Evolutionary conservation across 2,113 vertebrate genomes (phyloP).

Genomic region (Otocyon megalotis): DNA sequence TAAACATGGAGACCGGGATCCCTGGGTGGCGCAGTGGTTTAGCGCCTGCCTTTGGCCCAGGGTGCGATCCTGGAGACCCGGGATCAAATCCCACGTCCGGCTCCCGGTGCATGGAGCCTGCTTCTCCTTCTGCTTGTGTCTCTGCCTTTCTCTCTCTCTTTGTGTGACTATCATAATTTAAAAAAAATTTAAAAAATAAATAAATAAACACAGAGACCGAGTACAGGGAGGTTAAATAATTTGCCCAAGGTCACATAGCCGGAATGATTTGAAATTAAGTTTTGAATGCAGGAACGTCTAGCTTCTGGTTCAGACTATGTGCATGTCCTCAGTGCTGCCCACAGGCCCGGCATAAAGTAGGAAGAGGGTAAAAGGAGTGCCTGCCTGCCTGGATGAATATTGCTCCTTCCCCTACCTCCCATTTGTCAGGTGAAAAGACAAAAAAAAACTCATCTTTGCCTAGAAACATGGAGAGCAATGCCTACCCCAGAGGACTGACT

Average conservation of each 20-base stretch:
- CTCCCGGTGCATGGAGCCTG: no score
- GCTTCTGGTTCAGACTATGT: not conserved
- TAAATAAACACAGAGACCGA: no score
- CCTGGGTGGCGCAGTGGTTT: no score
- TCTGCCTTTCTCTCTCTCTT: no score
- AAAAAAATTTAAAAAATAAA: no score
- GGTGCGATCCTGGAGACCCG: no score
- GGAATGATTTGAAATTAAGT: not conserved
- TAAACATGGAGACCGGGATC: not conserved
- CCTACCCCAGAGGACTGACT: not conserved
- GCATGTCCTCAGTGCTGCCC: not conserved
- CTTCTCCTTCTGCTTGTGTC: no score
- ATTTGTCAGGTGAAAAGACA: not conserved
- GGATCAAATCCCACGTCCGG: no score
- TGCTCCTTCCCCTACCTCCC: not conserved
- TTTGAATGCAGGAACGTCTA: not conserved
- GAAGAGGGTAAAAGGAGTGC: not conserved
- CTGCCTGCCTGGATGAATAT: not conserved
- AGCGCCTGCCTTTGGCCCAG: no score
- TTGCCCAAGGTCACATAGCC: slow-evolving; percentile 41
- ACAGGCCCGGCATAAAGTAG: not conserved
- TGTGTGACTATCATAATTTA: no score
- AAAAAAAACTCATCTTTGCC: not conserved
- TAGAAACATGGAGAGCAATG: not conserved
- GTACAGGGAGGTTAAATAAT: slow-evolving; percentile 52